phyloP scores from a whole-genome alignment of 2,113 vertebrate species.

The Pseudorhombus dupliciocellatus region DNA sequence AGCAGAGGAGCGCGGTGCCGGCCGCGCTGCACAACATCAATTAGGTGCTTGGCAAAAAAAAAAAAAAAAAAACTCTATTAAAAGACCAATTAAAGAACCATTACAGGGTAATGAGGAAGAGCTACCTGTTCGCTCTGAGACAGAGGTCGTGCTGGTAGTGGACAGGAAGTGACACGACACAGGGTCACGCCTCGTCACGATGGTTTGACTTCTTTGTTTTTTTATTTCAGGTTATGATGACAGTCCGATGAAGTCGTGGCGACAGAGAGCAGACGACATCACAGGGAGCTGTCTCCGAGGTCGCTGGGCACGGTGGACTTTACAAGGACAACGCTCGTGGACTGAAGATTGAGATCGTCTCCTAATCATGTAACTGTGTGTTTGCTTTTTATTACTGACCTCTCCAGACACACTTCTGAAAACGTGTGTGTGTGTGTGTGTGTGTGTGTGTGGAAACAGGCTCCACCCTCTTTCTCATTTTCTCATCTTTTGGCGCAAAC shows the following conservation, averaged over 20 bases:
- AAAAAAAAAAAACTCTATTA: conserved; percentile 41
- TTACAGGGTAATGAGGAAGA: conserved; percentile 67
- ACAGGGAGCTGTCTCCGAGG: conserved; percentile 22
- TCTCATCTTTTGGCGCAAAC: too few relatives aligned
- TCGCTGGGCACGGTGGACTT: conserved; percentile 37
- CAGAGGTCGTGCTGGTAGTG: conserved; percentile 8
- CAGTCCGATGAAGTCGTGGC: not conserved
- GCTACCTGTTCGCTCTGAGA: conserved; percentile 46
- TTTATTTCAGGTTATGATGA: too few relatives aligned
- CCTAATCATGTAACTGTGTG: conserved; percentile 56
- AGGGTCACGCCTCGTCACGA: not conserved
- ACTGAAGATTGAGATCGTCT: conserved; percentile 20
- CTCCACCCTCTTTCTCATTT: too few relatives aligned
- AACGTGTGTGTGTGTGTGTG: conserved; percentile 19
- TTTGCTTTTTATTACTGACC: conserved; percentile 41
- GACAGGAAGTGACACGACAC: conserved; percentile 10
- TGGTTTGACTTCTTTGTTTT: too few relatives aligned
- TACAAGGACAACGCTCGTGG: conserved; percentile 7
- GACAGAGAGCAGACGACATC: conserved; percentile 13
- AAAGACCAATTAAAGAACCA: conserved; percentile 77
- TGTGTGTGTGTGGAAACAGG: not conserved
- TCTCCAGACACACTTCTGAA: conserved; percentile 5
- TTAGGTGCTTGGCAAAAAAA: conserved; percentile 37
- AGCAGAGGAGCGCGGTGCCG: conserved; percentile 57
- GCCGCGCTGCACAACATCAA: conserved; percentile 62